These are phyloP conservation scores for Mimas tiliae DNA, from an alignment of 2,888 invertebrate genomes.

Conservation along the genomic window DNA sequence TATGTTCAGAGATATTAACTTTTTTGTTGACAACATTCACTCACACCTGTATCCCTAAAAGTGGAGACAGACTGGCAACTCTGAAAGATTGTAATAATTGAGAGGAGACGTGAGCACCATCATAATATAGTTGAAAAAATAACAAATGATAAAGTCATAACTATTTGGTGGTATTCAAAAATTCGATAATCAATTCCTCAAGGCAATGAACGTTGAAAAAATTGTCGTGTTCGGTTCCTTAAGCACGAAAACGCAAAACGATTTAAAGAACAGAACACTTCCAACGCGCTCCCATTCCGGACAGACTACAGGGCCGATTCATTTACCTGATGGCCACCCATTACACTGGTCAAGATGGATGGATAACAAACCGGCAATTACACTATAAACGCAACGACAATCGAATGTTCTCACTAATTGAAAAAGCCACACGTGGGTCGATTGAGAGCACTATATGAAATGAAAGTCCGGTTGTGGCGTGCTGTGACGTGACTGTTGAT, in stretches of 20 bases:
- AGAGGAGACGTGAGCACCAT: no score
- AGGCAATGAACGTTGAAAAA: slow-evolving; percentile 44
- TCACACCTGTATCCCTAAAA: no score
- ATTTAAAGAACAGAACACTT: slow-evolving; percentile 68
- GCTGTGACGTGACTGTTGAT: slow-evolving; percentile 74
- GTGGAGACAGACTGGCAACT: no score
- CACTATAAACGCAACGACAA: slow-evolving; percentile 81
- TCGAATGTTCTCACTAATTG: slow-evolving; percentile 82
- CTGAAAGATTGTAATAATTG: no score
- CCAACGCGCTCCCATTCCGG: slow-evolving; percentile 64
- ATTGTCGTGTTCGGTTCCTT: slow-evolving; percentile 57
- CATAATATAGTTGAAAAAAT: no score
- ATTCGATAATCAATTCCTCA: slow-evolving; percentile 1
- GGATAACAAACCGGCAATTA: slow-evolving; percentile 82
- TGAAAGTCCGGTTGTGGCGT: slow-evolving; percentile 66
- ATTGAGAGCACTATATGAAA: slow-evolving; percentile 82
- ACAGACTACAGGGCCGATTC: slow-evolving; percentile 70
- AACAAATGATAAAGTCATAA: no score
- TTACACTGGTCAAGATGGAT: slow-evolving; percentile 81
- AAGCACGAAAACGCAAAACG: slow-evolving; percentile 71
- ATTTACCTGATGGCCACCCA: slow-evolving; percentile 81
- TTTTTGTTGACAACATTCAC: no score
- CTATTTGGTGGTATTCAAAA: neutral
- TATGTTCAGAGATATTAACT: no score
- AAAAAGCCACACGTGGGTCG: slow-evolving; percentile 76